These are phyloP conservation scores for Hyaena hyaena DNA, from an alignment of 2,113 vertebrate genomes.

Conservation along the genomic window DNA sequence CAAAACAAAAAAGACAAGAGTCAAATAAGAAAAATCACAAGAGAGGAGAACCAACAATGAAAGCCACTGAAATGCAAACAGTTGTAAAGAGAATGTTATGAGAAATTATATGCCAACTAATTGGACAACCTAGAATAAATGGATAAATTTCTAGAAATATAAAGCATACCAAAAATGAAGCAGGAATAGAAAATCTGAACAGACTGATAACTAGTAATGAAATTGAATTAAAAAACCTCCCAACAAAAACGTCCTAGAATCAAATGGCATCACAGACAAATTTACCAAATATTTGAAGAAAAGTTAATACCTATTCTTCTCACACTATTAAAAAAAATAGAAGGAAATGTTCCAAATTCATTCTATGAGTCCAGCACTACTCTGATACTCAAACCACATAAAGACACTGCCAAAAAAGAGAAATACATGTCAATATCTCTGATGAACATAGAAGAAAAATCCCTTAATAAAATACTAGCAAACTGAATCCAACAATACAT, in stretches of 20 bases:
- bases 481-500: neutral
- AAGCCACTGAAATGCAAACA: neutral
- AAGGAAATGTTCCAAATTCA: neutral
- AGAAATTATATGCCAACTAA: neutral
- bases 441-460: neutral
- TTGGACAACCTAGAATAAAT: neutral
- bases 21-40: neutral
- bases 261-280: neutral
- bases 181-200: neutral
- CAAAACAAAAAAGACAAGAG: neutral
- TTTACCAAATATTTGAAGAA: neutral
- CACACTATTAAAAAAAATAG: neutral
- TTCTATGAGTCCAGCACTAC: neutral
- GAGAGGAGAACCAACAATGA: neutral
- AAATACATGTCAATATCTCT: neutral
- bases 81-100: neutral
- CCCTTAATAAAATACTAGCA: neutral
- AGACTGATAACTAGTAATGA: neutral
- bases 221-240: neutral
- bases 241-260: neutral
- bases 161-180: neutral
- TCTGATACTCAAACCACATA: neutral
- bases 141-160: neutral
- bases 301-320: neutral
- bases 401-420: neutral